Base-by-base conservation (phyloP, 2,797 vertebrate species). In the Neostethus bicornis region DNA sequence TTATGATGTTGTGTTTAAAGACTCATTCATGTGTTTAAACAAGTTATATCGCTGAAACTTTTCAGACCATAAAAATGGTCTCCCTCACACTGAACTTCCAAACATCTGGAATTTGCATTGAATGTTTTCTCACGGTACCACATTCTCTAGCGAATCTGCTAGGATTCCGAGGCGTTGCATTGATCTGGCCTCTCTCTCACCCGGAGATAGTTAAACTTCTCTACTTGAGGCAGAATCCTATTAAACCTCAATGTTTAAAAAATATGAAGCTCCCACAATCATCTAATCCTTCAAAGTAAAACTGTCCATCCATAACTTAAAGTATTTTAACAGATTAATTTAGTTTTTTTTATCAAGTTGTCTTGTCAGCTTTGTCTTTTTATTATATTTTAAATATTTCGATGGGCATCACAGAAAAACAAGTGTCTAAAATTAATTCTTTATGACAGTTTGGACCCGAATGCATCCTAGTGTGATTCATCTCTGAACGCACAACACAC, bases 351-450 rank as follows among this genome's bases (percentile, higher is more conserved):
- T 41, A 43, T 49, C 43, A 41, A 7, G n/a, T n/a, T 61, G 39
- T 42, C 39, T 17, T 21, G n/a, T 32, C 28, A 46, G 24, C 4
- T 69, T 59, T 32, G 28, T 23, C 13, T 28, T 41, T 14, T 31
- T 7, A 16, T 23, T 37, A 32, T 46, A 26, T 37, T 9, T 32
- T 1, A 14, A 52, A 53, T 38, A 23, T 29, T 23, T 34, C 20
- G 25, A 29, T 26, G 38, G 45, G 28, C n/a, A 14, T 24, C 8
- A 39, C 17, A 31, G 12, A 44, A 69, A 65, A 47, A 48, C 12
- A 66, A 46, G 34, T 68, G 41, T 55, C 66, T 57, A 44, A 55
- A 62, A 38, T 60, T 10, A 54, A 60, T 49, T 32, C 23, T 38
- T 43, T 45, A 5, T 6, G 32, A 24, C 38, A 42, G 21, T 20